These are phyloP conservation scores for Proteles cristata DNA, from an alignment of 2,113 vertebrate genomes.

Conservation along the genomic window DNA sequence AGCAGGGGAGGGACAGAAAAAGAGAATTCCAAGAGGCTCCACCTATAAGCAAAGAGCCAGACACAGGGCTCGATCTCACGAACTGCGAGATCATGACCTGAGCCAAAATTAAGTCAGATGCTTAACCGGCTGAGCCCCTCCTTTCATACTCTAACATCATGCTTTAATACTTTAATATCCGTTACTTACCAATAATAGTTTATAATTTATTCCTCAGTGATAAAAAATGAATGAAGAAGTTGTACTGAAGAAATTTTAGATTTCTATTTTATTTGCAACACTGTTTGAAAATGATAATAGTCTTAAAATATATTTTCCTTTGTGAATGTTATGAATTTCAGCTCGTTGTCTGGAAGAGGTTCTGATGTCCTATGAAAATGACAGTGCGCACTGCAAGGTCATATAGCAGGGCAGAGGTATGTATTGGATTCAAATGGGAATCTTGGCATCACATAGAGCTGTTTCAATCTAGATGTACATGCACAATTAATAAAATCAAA, in stretches of 20 bases:
- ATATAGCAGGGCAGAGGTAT: constrained; percentile 31
- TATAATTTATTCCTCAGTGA: background rate
- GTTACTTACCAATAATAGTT: background rate
- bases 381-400: accelerated
- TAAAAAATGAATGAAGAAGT: background rate
- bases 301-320: constrained; percentile 33
- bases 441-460: background rate
- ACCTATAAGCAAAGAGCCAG: no score
- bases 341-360: background rate
- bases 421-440: background rate
- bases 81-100: no score
- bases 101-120: no score
- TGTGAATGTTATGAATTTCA: constrained; percentile 57
- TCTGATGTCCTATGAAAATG: background rate
- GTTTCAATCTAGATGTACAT: background rate
- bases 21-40: no score
- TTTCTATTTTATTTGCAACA: constrained; percentile 19
- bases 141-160: background rate
- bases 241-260: background rate
- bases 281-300: background rate
- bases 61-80: no score
- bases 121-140: no score
- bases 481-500: constrained; percentile 1
- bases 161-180: background rate
- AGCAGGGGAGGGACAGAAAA: no score